A percentile compares a stretch with the other conserved stretches of the same genome.
These are phyloP conservation scores for Noctuana brunneofusca DNA, from an alignment of 2,888 invertebrate species.

Conservation along the genomic window DNA sequence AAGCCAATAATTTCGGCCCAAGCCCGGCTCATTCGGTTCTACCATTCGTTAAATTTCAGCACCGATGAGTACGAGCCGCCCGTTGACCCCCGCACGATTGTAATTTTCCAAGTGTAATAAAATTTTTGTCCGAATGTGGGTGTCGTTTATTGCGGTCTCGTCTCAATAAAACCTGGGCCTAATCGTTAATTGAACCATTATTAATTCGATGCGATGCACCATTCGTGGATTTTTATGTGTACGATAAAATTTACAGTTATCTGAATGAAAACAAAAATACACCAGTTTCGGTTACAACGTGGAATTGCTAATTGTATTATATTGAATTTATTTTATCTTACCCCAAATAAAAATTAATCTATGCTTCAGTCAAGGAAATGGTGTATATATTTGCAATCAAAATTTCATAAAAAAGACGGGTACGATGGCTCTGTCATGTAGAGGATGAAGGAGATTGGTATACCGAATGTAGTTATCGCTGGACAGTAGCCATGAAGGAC, in stretches of 20 bases:
- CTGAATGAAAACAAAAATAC: not conserved
- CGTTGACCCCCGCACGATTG: constrained; percentile 9
- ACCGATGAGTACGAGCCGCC: constrained; percentile 14
- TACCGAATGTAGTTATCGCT: too few relatives aligned
- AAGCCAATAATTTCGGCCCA: constrained; percentile 2
- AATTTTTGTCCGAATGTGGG: constrained; percentile 29
- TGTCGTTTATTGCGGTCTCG: constrained; percentile 30
- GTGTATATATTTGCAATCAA: too few relatives aligned
- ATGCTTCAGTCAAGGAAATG: too few relatives aligned
- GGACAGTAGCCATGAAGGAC: too few relatives aligned
- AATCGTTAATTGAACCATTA: constrained; percentile 30
- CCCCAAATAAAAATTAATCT: not conserved
- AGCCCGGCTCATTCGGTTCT: constrained; percentile 1
- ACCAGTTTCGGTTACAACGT: not conserved
- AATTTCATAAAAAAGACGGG: too few relatives aligned
- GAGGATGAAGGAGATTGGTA: too few relatives aligned
- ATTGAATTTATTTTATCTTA: not conserved
- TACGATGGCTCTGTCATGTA: too few relatives aligned
- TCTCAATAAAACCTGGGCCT: constrained; percentile 25
- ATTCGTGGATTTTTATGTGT: constrained; percentile 13
- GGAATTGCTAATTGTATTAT: not conserved
- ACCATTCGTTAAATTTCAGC: constrained; percentile 28
- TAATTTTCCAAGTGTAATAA: constrained; percentile 28
- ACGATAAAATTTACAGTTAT: not conserved
- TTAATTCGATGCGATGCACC: constrained; percentile 30